Percentiles rank a stretch among this genome's conserved stretches.
phyloP scores from a whole-genome alignment of 2,797 vertebrate genomes.

The Helarctos malayanus region DNA sequence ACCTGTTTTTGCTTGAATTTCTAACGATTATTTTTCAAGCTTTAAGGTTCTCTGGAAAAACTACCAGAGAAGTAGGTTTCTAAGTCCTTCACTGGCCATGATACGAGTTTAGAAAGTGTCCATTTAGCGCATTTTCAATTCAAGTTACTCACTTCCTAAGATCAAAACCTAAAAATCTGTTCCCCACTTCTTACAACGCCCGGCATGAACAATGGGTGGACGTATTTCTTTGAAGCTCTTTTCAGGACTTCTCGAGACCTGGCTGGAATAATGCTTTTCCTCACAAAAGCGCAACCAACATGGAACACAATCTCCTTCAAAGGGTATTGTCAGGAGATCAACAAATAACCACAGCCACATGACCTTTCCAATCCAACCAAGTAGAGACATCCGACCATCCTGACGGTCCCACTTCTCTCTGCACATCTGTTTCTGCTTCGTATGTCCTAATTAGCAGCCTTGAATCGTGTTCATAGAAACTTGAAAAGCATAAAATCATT shows the following conservation, averaged over 20 bases:
- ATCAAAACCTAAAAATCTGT: constrained; percentile 88
- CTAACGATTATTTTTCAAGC: constrained; percentile 60
- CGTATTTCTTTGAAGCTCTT: constrained; percentile 89
- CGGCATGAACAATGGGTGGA: constrained; percentile 88
- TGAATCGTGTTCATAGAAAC: not conserved
- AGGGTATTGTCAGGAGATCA: constrained; percentile 86
- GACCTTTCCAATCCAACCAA: constrained; percentile 6
- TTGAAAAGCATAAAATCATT: constrained; percentile 29
- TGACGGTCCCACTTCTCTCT: not conserved
- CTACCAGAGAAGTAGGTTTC: constrained; percentile 41
- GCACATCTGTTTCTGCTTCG: not conserved
- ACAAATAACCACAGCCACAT: constrained; percentile 85
- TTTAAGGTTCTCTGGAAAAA: constrained; percentile 62
- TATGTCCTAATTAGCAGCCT: not conserved
- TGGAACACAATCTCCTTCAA: constrained; percentile 91
- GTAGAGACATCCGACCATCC: not conserved
- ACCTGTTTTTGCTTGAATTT: constrained; percentile 67
- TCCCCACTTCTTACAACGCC: constrained; percentile 89
- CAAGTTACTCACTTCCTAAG: constrained; percentile 82
- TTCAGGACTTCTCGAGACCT: constrained; percentile 88
- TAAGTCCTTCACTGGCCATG: constrained; percentile 19
- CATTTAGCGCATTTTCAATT: constrained; percentile 44
- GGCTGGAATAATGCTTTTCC: constrained; percentile 89
- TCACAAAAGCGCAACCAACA: constrained; percentile 90
- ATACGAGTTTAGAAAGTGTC: not conserved